A percentile compares a stretch with the other conserved stretches of the same genome.
phyloP scores from a whole-genome alignment of 2,888 invertebrate species.

The Pheosia gnoma region DNA sequence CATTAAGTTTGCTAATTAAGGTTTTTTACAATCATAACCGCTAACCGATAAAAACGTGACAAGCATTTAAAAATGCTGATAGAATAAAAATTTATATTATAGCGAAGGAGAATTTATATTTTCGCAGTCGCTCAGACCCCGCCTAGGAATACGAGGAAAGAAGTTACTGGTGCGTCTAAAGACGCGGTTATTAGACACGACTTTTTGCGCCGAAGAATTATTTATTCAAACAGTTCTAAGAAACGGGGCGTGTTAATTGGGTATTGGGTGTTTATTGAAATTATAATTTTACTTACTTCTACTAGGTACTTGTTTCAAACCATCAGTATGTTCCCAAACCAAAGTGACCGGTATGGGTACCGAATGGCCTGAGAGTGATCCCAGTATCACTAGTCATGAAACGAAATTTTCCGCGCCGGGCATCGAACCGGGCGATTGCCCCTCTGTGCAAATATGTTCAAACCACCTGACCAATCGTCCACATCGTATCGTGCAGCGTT shows the following conservation, averaged over 20 bases:
- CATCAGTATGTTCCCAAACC: too few species aligned
- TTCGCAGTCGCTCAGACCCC: not conserved
- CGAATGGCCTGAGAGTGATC: too few species aligned
- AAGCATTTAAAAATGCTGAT: not conserved
- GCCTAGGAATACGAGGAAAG: not conserved
- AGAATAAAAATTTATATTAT: not conserved
- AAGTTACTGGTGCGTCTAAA: not conserved
- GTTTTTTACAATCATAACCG: not conserved
- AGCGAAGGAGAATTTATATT: not conserved
- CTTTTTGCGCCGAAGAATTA: not conserved
- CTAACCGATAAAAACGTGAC: not conserved
- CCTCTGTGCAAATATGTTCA: too few species aligned
- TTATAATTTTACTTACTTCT: not conserved
- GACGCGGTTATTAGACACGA: not conserved
- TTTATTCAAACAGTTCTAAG: not conserved
- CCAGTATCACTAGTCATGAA: too few species aligned
- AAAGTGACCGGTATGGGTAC: too few species aligned
- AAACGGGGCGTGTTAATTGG: not conserved
- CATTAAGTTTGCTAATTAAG: not conserved
- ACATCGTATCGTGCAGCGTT: too few species aligned
- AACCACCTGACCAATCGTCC: too few species aligned
- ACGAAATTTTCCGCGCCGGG: too few species aligned
- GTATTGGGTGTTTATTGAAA: not conserved
- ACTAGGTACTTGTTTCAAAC: too few species aligned
- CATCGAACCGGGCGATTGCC: too few species aligned